A percentile compares a stretch with the other conserved stretches of the same genome.
Conservation (phyloP, 35 echinoderm and acorn worm genomes). For the Chiridota heheva region DNA sequence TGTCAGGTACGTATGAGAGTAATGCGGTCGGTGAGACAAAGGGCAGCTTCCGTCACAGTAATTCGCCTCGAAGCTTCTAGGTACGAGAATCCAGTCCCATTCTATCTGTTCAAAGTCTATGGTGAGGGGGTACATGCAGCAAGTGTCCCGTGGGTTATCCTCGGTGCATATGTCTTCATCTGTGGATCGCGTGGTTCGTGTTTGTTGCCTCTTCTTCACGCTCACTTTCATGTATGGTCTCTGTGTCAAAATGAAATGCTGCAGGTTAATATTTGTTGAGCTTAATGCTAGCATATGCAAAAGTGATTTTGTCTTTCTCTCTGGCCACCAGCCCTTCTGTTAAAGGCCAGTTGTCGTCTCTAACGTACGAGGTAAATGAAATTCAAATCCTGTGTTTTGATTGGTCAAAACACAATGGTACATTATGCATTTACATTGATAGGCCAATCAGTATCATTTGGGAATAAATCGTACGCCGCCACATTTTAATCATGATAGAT, state of each 20-base stretch:
- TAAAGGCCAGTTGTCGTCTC: too few relatives aligned
- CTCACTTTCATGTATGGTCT: conserved; percentile 70
- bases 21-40: conserved; percentile 40
- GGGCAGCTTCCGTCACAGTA: conserved; percentile 86
- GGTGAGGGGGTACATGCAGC: conserved; percentile 72
- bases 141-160: conserved; percentile 32
- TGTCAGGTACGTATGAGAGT: conserved; percentile 69
- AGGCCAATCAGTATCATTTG: too few relatives aligned
- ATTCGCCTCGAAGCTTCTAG: conserved; percentile 68
- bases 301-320: not conserved
- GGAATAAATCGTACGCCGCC: too few relatives aligned
- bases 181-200: conserved; percentile 26
- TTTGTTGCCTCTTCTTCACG: conserved; percentile 30
- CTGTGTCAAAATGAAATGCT: conserved; percentile 34
- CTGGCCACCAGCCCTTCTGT: not conserved
- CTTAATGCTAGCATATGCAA: not conserved
- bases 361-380: too few relatives aligned
- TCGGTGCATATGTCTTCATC: conserved; percentile 51
- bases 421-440: too few relatives aligned
- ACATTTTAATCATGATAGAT: too few relatives aligned
- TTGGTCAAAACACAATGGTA: too few relatives aligned
- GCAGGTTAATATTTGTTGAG: not conserved
- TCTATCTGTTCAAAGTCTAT: conserved; percentile 84
- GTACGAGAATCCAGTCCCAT: conserved; percentile 94
- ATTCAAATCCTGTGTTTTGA: too few relatives aligned